Evolutionary conservation across 2,888 invertebrate species (phyloP).

Genomic region (Drosophila meridionalis): DNA sequence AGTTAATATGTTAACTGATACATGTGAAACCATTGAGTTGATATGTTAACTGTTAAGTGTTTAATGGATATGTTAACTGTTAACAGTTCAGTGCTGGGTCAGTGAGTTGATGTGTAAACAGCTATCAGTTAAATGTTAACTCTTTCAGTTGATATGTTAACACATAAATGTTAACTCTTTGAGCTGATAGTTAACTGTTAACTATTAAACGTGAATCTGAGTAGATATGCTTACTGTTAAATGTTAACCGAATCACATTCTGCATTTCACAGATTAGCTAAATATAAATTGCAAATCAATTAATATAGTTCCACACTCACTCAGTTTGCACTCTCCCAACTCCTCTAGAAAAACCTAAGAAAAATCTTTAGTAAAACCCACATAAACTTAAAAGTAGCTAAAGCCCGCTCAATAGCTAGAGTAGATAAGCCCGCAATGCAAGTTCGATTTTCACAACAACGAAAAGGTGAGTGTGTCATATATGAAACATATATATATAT

Average conservation of each 20-base stretch:
- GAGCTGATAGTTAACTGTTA: neutral
- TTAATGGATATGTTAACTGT: neutral
- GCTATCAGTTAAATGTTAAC: neutral
- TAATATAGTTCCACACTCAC: neutral
- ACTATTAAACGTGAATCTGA: neutral
- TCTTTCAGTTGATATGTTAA: neutral
- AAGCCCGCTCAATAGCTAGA: conserved; percentile 19
- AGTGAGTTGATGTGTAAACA: neutral
- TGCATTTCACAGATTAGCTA: neutral
- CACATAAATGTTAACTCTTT: neutral
- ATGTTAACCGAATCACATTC: neutral
- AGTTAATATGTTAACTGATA: neutral
- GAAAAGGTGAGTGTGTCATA: conserved; percentile 41
- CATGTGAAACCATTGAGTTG: neutral
- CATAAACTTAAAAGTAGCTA: conserved; percentile 15
- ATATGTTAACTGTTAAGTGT: neutral
- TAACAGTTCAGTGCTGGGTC: neutral
- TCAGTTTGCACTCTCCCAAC: neutral
- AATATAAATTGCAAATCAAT: neutral
- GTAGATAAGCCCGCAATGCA: conserved; percentile 38
- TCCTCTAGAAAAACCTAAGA: neutral
- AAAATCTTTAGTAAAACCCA: conserved; percentile 1
- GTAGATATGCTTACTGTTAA: neutral
- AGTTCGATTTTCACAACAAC: conserved; percentile 39
- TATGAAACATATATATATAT: conserved; percentile 8